A percentile compares a stretch with the other conserved stretches of the same genome.
phyloP scores from a whole-genome alignment of 2,113 vertebrate genomes.

The Cranoglanis bouderius region DNA sequence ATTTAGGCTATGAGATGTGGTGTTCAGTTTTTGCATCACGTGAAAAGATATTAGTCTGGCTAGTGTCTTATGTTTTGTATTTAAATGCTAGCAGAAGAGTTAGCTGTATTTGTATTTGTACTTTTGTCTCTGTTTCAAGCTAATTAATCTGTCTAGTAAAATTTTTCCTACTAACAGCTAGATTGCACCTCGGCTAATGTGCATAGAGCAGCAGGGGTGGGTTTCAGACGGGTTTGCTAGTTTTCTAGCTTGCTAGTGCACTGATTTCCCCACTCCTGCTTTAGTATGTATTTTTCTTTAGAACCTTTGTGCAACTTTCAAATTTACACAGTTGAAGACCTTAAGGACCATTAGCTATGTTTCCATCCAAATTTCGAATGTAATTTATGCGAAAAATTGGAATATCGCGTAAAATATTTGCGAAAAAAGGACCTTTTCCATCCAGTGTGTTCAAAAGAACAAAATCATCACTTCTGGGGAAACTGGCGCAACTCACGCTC shows the following conservation, averaged over 20 bases:
- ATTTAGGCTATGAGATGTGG: not conserved
- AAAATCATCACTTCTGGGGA: too few species aligned
- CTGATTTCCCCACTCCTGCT: not conserved
- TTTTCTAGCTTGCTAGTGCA: not conserved
- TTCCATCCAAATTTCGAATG: too few species aligned
- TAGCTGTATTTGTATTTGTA: not conserved
- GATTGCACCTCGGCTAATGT: not conserved
- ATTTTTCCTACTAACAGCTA: not conserved
- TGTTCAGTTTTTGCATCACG: not conserved
- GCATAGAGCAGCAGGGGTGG: not conserved
- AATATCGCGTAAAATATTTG: too few species aligned
- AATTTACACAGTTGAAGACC: not conserved
- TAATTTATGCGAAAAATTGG: too few species aligned
- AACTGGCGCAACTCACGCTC: too few species aligned
- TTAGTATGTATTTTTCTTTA: not conserved
- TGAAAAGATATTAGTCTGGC: not conserved
- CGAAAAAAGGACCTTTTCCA: too few species aligned
- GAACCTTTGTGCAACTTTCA: not conserved
- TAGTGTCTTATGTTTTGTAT: not conserved
- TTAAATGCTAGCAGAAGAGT: not conserved
- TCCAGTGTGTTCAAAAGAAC: too few species aligned
- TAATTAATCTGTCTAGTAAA: not conserved
- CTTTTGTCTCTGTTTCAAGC: not conserved
- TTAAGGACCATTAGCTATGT: too few species aligned
- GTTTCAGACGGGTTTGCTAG: not conserved